Percentiles rank a stretch among this genome's conserved stretches.
Evolutionary conservation across 2,888 invertebrate species (phyloP).

Genomic region (Leptopilina drosophilae): DNA sequence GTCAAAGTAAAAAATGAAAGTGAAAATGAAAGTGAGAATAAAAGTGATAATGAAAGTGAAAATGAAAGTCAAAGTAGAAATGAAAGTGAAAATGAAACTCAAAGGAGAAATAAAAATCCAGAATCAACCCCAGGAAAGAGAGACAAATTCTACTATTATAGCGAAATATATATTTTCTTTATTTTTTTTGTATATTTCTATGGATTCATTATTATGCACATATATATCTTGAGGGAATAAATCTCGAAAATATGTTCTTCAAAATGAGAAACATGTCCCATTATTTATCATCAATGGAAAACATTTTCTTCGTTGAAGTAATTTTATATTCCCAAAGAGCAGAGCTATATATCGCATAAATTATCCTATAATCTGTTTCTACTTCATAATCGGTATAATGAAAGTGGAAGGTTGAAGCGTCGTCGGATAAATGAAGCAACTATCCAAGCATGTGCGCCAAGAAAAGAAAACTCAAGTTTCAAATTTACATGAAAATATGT

Average conservation of each 20-base stretch:
- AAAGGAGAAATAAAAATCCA: too few species aligned
- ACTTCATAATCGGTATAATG: constrained; percentile 29
- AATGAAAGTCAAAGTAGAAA: too few species aligned
- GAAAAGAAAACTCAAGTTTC: constrained; percentile 1
- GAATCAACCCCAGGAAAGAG: too few species aligned
- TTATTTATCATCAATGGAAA: constrained; percentile 1
- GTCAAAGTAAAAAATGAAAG: too few species aligned
- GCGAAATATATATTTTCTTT: too few species aligned
- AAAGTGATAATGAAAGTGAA: too few species aligned
- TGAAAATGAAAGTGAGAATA: too few species aligned
- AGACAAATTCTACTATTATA: neutral
- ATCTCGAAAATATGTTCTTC: neutral
- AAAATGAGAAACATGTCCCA: neutral
- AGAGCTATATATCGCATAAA: constrained; percentile 15
- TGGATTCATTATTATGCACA: too few species aligned
- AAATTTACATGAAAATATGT: neutral
- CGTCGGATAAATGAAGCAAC: constrained; percentile 5
- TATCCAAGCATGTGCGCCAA: constrained; percentile 3
- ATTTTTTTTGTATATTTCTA: too few species aligned
- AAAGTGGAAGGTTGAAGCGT: constrained; percentile 35
- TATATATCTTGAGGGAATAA: neutral
- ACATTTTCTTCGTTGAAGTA: neutral
- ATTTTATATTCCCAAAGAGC: constrained; percentile 11
- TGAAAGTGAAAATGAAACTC: too few species aligned
- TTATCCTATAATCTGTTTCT: constrained; percentile 25